phyloP scores from a whole-genome alignment of 2,888 invertebrate genomes.

The Arctia plantaginis region DNA sequence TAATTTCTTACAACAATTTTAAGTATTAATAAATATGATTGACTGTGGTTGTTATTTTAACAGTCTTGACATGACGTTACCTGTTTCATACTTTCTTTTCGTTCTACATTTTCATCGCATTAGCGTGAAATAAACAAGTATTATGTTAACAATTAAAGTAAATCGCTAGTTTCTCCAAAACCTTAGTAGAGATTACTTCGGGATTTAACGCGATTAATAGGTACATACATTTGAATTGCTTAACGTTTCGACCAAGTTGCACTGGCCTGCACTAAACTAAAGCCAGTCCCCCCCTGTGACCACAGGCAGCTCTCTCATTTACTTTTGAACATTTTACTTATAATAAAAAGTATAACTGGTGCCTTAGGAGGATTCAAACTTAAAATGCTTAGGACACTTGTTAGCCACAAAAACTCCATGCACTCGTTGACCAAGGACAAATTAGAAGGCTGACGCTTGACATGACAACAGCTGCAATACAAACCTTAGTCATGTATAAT shows the following conservation, averaged over 20 bases:
- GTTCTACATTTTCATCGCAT: background rate
- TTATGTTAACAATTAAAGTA: background rate
- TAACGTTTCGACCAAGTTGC: no score
- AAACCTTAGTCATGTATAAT: background rate
- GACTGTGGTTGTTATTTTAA: background rate
- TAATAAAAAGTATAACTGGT: no score
- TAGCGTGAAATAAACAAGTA: background rate
- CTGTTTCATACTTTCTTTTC: conserved; percentile 7
- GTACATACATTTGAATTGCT: no score
- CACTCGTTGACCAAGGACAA: no score
- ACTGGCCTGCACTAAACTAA: no score
- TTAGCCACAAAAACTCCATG: no score
- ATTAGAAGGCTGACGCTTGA: background rate
- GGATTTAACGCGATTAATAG: no score
- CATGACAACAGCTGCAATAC: background rate
- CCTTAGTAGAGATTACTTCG: no score
- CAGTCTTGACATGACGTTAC: background rate
- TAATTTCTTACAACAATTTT: conserved; percentile 17
- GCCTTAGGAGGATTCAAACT: no score
- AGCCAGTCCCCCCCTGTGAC: background rate
- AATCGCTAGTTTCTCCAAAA: background rate
- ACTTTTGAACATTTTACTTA: background rate
- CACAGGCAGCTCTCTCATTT: background rate
- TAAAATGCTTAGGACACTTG: no score
- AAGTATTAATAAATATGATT: conserved; percentile 6